Conservation (phyloP, 1,140 invertebrate genomes). For the Hyles vespertilio region DNA sequence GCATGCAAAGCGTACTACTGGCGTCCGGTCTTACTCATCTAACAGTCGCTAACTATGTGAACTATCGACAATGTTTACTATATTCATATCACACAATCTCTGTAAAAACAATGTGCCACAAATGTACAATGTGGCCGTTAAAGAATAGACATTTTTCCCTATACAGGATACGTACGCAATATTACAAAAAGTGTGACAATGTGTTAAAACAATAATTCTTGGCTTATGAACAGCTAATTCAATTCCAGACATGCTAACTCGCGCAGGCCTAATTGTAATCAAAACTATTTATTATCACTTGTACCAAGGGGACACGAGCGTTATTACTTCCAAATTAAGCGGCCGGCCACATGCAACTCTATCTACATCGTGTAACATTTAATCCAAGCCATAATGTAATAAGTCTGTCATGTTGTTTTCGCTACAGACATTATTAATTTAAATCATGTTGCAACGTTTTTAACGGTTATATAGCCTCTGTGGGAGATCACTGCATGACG, state of each 20-base stretch:
- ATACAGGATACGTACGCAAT: too few relatives aligned
- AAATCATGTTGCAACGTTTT: slow-evolving; percentile 11
- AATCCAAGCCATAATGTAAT: slow-evolving; percentile 1
- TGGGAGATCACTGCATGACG: slow-evolving; percentile 41
- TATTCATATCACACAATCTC: slow-evolving; percentile 13
- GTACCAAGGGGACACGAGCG: too few relatives aligned
- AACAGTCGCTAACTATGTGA: slow-evolving; percentile 50
- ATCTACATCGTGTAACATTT: background rate
- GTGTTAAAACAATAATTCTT: too few relatives aligned
- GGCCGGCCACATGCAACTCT: too few relatives aligned
- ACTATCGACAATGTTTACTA: slow-evolving; percentile 27
- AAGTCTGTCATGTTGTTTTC: background rate
- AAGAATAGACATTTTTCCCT: too few relatives aligned
- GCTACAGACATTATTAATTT: background rate
- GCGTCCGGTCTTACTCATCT: slow-evolving; percentile 70
- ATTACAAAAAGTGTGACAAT: too few relatives aligned
- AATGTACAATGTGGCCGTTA: too few relatives aligned
- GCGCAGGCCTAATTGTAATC: too few relatives aligned
- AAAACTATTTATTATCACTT: too few relatives aligned
- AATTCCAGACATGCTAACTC: too few relatives aligned
- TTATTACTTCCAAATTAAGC: too few relatives aligned
- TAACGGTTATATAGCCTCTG: slow-evolving; percentile 32
- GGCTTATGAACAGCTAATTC: too few relatives aligned
- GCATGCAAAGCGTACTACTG: slow-evolving; percentile 50
- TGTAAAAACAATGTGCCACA: background rate